Evolutionary conservation across 1,140 invertebrate genomes (phyloP), one percentile per base, ranked within the genome.

Genomic region (Cylas formicarius): DNA sequence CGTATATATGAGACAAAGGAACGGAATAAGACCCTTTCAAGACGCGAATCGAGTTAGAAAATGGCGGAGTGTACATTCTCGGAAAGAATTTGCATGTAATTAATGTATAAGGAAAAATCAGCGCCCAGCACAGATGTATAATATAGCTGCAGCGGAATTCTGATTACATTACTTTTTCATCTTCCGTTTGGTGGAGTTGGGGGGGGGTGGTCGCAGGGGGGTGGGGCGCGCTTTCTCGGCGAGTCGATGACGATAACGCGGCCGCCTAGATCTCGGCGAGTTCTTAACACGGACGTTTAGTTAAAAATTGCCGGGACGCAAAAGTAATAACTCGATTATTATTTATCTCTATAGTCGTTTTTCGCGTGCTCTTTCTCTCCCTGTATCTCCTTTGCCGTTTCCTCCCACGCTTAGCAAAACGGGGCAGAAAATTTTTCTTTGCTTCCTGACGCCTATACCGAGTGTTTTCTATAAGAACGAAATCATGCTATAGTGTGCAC

Each of bases 21-120:
- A 59, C 56, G 59, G 59, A 62, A 60, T 60, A 56, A 58, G 56
- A 58, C 56, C 52, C 40, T 44, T 49, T 22, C 52, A 56, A 56
- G 56, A 58, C 51, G 60, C 41, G 58, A 60, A 62, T 60, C 55
- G 58, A 62, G 58, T 59, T 61, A 53, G 58, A 61, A 63, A 58
- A 63, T 62, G 61, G 61, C 59, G 60, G 61, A 58, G 60, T 61
- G 56, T 62, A 60, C 59, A 58, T 62, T 62, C 59, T 52, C 50
- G 38, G 56, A 48, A 58, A 58, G 61, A 63, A 65, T 65, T 65
- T 65, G 60, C 61, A 63, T 63, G 61, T 62, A 65, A 65, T 65
- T 65, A 65, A 64, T 58, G 59, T 60, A 58, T 63, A 61, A 61
- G 58, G 60, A 62, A 62, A 62, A 62, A 62, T 62, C 60, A 55